These are phyloP conservation scores for Tethea ocularis DNA, from an alignment of 2,888 invertebrate genomes.

Conservation along the genomic window DNA sequence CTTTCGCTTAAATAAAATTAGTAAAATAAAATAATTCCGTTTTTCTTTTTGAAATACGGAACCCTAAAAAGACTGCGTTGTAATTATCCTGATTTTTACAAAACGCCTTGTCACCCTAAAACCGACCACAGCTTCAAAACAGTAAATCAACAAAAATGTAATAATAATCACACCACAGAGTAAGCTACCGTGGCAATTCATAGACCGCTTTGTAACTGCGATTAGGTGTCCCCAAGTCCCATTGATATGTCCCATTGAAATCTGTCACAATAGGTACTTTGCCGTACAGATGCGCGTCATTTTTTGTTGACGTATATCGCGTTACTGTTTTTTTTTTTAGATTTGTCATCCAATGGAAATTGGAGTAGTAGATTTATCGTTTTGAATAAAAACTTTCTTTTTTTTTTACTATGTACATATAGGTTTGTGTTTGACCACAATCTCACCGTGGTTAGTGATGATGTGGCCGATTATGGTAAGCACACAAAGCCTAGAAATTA, in stretches of 20 bases:
- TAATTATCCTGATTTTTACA: no score
- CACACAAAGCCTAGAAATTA: no score
- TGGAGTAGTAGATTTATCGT: neutral
- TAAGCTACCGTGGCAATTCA: neutral
- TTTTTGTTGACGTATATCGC: slow-evolving; percentile 6
- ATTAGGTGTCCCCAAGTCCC: neutral
- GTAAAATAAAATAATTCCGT: no score
- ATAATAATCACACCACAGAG: neutral
- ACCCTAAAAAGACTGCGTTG: no score
- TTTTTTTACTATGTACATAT: no score
- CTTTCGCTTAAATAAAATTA: no score
- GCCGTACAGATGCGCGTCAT: slow-evolving; percentile 25
- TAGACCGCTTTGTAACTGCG: neutral
- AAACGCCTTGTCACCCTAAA: no score
- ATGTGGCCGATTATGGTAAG: no score
- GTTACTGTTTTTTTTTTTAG: neutral
- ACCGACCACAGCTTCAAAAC: no score
- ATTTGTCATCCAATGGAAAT: neutral
- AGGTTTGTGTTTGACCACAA: no score
- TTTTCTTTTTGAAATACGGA: no score
- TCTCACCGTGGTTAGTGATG: no score
- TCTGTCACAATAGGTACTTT: slow-evolving; percentile 24
- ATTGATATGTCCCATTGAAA: slow-evolving; percentile 11
- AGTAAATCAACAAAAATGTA: neutral
- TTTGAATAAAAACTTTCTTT: neutral